Evolutionary conservation across 2,888 invertebrate genomes (phyloP).

Genomic region (Eupeodes luniger): DNA sequence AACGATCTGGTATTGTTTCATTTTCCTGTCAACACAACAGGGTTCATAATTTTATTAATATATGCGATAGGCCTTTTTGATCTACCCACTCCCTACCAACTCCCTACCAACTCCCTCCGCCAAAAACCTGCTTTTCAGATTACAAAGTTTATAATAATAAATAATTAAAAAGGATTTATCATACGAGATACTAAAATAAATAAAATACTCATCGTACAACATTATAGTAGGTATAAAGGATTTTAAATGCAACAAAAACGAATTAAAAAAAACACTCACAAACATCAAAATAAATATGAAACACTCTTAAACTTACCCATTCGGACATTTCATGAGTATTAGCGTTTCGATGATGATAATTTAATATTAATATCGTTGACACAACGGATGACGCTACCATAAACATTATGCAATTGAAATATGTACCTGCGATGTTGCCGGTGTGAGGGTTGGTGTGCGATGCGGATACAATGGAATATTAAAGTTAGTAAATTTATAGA

Average conservation of each 20-base stretch:
- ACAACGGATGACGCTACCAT: conserved; percentile 99
- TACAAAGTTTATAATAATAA: conserved; percentile 57
- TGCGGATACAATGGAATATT: conserved; percentile 36
- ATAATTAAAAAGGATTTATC: conserved; percentile 62
- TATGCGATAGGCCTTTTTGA: conserved; percentile 34
- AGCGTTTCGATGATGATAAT: conserved; percentile 98
- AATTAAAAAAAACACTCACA: neutral
- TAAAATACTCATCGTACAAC: neutral
- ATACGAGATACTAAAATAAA: conserved; percentile 27
- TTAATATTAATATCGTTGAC: conserved; percentile 98
- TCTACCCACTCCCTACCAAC: neutral
- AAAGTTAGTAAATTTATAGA: conserved; percentile 34
- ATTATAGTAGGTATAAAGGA: neutral
- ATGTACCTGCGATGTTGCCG: conserved; percentile 88
- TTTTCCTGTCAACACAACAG: conserved; percentile 45
- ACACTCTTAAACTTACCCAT: conserved; percentile 89
- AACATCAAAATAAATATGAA: conserved; percentile 25
- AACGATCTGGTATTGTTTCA: neutral
- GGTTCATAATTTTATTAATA: conserved; percentile 42
- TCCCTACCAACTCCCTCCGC: neutral
- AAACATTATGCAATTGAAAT: conserved; percentile 99
- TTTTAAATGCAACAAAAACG: neutral
- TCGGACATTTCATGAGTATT: conserved; percentile 99
- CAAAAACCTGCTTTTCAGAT: neutral
- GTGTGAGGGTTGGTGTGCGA: conserved; percentile 75